These are phyloP conservation scores for Marmota flaviventris DNA, from an alignment of 2,113 vertebrate genomes.

Conservation along the genomic window DNA sequence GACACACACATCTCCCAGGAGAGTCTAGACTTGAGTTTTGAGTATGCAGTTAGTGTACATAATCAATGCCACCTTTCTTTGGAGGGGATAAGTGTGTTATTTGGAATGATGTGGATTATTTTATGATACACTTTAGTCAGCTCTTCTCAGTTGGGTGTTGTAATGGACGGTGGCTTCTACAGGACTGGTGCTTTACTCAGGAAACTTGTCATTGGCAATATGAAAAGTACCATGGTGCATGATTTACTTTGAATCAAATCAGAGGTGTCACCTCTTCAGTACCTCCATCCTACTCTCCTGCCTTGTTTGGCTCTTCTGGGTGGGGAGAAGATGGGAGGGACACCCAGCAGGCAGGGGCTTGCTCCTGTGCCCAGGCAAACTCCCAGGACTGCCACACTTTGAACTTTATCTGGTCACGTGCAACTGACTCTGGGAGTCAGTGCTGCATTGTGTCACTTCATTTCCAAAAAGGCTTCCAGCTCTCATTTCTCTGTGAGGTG, in stretches of 20 bases:
- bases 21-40: background rate
- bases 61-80: background rate
- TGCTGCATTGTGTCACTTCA: background rate
- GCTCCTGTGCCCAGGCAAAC: accelerated
- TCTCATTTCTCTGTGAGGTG: background rate
- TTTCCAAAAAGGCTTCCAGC: background rate
- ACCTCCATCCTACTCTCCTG: background rate
- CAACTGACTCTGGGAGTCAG: too few species aligned
- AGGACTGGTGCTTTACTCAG: accelerated
- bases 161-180: accelerated
- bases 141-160: background rate
- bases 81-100: background rate
- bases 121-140: background rate
- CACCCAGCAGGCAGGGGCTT: background rate
- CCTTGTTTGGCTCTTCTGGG: background rate
- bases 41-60: background rate
- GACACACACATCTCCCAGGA: background rate
- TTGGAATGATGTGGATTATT: background rate
- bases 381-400: background rate
- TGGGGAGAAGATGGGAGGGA: background rate
- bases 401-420: background rate
- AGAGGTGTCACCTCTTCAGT: background rate
- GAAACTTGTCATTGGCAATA: background rate
- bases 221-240: background rate
- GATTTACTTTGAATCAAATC: too few species aligned